A percentile compares a stretch with the other conserved stretches of the same genome.
Conservation (phyloP, 2,113 vertebrate species). For the Phycodurus eques region DNA sequence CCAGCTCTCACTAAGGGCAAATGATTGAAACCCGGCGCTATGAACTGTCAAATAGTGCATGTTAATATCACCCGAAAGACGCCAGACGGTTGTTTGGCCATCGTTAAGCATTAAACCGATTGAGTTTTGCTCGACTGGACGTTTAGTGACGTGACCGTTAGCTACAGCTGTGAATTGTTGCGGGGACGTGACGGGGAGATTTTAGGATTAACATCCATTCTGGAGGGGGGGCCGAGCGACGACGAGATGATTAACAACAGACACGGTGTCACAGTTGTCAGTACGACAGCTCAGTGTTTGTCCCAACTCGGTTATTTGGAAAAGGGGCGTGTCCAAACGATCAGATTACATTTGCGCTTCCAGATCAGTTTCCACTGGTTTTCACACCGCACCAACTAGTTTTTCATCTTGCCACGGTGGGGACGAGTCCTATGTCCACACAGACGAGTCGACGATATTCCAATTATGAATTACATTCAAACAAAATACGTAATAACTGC, state of each 20-base stretch:
- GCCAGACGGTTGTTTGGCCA: background rate
- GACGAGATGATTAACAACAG: conserved; percentile 57
- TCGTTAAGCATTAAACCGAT: background rate
- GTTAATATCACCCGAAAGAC: background rate
- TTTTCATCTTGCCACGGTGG: conserved; percentile 27
- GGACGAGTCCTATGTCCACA: background rate
- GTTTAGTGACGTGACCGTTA: conserved; percentile 1
- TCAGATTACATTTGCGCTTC: conserved; percentile 51
- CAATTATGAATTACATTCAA: background rate
- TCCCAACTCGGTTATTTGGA: conserved; percentile 26
- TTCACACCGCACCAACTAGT: conserved; percentile 28
- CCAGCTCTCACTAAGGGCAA: conserved; percentile 1
- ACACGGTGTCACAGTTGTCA: conserved; percentile 23
- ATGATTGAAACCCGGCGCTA: conserved; percentile 1
- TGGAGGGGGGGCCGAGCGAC: conserved; percentile 40
- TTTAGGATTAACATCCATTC: conserved; percentile 67
- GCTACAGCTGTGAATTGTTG: conserved; percentile 25
- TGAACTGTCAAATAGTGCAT: background rate
- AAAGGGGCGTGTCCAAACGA: conserved; percentile 57
- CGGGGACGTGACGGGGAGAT: conserved; percentile 48
- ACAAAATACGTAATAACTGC: background rate
- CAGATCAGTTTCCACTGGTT: conserved; percentile 36
- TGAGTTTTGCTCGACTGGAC: background rate
- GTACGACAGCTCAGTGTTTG: conserved; percentile 19
- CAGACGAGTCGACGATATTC: conserved; percentile 5